A percentile compares a stretch with the other conserved stretches of the same genome.
Conservation (phyloP, 2,797 vertebrate species). For the Choloepus didactylus region DNA sequence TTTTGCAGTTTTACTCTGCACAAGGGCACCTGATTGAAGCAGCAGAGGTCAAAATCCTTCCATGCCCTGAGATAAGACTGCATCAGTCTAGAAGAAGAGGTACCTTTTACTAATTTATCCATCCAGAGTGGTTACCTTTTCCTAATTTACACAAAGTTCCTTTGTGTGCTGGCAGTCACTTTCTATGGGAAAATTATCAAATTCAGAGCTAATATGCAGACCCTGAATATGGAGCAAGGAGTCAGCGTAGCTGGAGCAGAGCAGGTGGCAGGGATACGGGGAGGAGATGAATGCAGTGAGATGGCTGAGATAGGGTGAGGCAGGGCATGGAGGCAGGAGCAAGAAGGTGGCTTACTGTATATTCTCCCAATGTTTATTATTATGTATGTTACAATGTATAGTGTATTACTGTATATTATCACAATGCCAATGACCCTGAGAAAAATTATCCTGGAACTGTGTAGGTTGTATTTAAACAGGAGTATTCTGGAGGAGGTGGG, state of each 20-base stretch:
- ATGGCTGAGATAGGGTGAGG: background rate
- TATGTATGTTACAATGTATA: background rate
- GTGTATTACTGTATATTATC: background rate
- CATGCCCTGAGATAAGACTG: background rate
- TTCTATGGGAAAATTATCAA: background rate
- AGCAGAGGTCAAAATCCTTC: background rate
- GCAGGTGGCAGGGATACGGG: too few relatives aligned
- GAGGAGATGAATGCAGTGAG: background rate
- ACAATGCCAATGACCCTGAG: background rate
- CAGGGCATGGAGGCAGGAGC: background rate
- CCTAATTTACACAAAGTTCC: background rate
- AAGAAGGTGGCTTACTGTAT: background rate
- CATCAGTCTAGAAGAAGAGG: background rate
- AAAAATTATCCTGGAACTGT: background rate
- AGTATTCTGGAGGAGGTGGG: background rate
- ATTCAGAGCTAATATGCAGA: background rate
- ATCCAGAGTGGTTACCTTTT: background rate
- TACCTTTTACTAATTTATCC: background rate
- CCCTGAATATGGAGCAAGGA: background rate
- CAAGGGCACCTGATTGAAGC: background rate
- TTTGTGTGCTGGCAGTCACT: background rate
- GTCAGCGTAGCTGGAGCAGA: background rate
- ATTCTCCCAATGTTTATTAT: background rate
- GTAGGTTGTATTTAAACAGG: background rate
- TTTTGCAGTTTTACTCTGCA: background rate